Evolutionary conservation across 2,797 vertebrate genomes (phyloP), one percentile per base, ranked within the genome.

Genomic region (Xiphophorus birchmanni): DNA sequence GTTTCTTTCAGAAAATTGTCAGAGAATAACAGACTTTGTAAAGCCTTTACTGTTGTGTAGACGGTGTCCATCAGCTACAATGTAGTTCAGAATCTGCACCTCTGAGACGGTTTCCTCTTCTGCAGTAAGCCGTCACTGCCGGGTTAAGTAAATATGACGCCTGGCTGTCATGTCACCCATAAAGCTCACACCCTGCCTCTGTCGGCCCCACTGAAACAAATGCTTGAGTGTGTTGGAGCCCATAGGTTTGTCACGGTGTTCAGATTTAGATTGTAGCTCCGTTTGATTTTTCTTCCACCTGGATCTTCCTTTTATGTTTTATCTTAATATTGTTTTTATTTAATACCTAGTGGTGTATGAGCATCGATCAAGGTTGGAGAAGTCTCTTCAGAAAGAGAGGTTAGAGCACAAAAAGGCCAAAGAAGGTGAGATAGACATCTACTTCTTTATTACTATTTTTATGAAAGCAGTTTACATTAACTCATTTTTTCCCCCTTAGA

Each of bases 331-430:
- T 23, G 54, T 67, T 35, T 17, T 18, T n/a, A 15, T 26, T 75
- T 32, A 37, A 10, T 80, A n/a, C 80, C 15, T 90, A 99, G 98
- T 99, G 93, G 98, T 99, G 11, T 99, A 99, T 69, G 99, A 99
- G 93, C 98, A 99, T 94, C 96, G 99, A 86, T 99, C 99, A 88
- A 96, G 98, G 89, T 95, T 99, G 92, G 99, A 99, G 91, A 99
- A 99, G 91, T 99, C 98, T 63, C 95, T 99, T 84, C 98, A 99
- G 88, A 99, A 99, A 93, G 99, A 99, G 93, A 96, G 98, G 85
- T 91, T 97, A 71, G 99, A 99, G 86, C 98, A 99, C 91, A 99
- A 99, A 94, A 99, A 99, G 92, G 96, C 98, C 74, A 99, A 99
- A 95, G 99, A 99, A 97, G 99, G 99, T 98, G 88, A 92, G 88